Conservation (phyloP, 2,888 invertebrate genomes). For the Eristalis intricaria region DNA sequence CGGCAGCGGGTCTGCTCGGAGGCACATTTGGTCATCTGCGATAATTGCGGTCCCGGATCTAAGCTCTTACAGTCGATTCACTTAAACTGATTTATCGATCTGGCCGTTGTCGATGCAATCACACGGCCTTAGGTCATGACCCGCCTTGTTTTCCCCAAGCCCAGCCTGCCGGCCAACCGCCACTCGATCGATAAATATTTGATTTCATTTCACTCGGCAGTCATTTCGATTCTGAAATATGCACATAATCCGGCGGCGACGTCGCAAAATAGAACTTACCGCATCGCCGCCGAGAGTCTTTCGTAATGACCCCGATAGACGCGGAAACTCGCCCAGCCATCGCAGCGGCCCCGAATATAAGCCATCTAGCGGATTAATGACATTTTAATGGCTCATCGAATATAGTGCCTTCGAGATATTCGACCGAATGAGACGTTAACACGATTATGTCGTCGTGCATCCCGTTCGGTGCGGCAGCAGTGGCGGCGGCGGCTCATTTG, state of each 20-base stretch:
- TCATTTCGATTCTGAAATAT: not conserved
- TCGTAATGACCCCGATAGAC: not conserved
- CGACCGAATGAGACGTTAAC: constrained; percentile 6
- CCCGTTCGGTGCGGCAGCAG: not conserved
- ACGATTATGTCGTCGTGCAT: not conserved
- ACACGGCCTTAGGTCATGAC: not conserved
- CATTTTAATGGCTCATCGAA: constrained; percentile 5
- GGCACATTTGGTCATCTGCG: not conserved
- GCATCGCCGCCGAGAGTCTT: not conserved
- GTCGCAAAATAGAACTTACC: not conserved
- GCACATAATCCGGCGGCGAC: not conserved
- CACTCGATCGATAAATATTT: not conserved
- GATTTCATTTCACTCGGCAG: not conserved
- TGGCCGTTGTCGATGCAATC: not conserved
- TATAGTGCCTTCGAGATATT: not conserved
- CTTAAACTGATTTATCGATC: not conserved
- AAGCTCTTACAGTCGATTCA: not conserved
- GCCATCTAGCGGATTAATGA: constrained; percentile 1
- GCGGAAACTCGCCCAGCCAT: not conserved
- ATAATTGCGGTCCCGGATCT: not conserved
- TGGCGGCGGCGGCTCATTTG: constrained; percentile 2
- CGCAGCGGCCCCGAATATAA: not conserved
- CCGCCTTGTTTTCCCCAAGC: not conserved
- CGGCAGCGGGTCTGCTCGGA: not conserved
- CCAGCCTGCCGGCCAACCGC: not conserved